Evolutionary conservation across 2,797 vertebrate species (phyloP), one percentile per base, ranked within the genome.

Genomic region (Babyrousa celebensis): DNA sequence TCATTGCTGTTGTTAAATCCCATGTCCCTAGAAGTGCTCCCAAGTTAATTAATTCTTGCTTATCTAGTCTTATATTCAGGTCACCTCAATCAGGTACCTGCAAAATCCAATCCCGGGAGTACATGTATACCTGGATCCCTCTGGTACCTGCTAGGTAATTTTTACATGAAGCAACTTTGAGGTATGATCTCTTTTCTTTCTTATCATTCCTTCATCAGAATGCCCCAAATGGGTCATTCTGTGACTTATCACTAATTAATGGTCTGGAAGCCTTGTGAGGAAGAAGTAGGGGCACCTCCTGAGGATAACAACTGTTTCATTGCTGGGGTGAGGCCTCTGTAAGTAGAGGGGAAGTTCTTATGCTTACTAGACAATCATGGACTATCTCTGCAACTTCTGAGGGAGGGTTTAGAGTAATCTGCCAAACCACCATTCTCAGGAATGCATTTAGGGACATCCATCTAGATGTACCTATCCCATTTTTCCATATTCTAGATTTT

Each of bases 191-290:
- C 6, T 40, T 72, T 60, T 12, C 36, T 71, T 71, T 25, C 68
- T 40, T 58, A 72, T 60, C 68, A 86, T 36, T 70, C n/a, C 67
- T 70, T 70, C n/a, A 8, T 86, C 16, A 72, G 54, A 86, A 71
- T 71, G 36, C 1, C 16, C 27, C 68, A 60, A 32, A 17, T 86
- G 25, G 16, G 16, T 71, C 25, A 40, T 86, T 54, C 32, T 86
- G 68, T 71, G 32, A 27, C 54, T 71, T 85, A 71, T 36, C 68
- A 58, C 54, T 58, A 86, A 86, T 86, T 58, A 86, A 86, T 60
- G 23, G 32, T 20, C 67, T 58, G 52, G 23, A 14, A 71, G 23
- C 32, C 52, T 85, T 86, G 54, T 18, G 67, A 40, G 68, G 36
- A 36, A 36, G 68, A 40, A 40, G 68, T 71, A 60, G 6, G 17